Percentiles rank a stretch among this genome's conserved stretches.
phyloP scores from a whole-genome alignment of 1,140 invertebrate species.

The Agrypnia vestita region DNA sequence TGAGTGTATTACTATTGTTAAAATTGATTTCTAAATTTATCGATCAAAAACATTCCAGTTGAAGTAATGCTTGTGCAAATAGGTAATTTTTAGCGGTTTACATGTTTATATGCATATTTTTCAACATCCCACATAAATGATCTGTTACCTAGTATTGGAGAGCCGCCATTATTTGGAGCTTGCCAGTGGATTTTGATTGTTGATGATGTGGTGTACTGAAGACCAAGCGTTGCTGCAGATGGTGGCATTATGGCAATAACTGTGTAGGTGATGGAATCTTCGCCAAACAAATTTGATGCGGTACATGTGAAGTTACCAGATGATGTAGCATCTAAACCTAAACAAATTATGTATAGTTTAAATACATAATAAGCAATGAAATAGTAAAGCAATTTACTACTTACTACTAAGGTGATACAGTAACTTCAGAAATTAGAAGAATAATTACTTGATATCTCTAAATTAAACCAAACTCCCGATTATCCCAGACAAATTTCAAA shows the following conservation, averaged over 20 bases:
- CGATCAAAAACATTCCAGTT: too few species aligned
- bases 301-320: constrained; percentile 87
- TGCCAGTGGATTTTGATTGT: constrained; percentile 80
- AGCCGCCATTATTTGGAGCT: constrained; percentile 75
- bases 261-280: constrained; percentile 83
- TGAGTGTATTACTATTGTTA: too few species aligned
- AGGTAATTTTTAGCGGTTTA: too few species aligned
- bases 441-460: neutral
- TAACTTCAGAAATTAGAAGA: too few species aligned
- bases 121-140: too few species aligned
- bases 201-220: constrained; percentile 80
- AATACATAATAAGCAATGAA: neutral
- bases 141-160: constrained; percentile 78
- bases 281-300: constrained; percentile 83
- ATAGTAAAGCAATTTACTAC: too few species aligned
- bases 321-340: constrained; percentile 76
- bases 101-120: too few species aligned
- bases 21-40: too few species aligned
- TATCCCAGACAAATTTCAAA: too few species aligned
- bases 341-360: constrained; percentile 46
- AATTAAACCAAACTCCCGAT: too few species aligned
- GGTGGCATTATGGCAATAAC: constrained; percentile 82
- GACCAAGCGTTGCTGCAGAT: constrained; percentile 75
- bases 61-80: too few species aligned
- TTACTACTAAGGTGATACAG: too few species aligned